Percentiles rank a stretch among this genome's conserved stretches.
Conservation (phyloP, 1,140 invertebrate species). For the Mercenaria mercenaria region DNA sequence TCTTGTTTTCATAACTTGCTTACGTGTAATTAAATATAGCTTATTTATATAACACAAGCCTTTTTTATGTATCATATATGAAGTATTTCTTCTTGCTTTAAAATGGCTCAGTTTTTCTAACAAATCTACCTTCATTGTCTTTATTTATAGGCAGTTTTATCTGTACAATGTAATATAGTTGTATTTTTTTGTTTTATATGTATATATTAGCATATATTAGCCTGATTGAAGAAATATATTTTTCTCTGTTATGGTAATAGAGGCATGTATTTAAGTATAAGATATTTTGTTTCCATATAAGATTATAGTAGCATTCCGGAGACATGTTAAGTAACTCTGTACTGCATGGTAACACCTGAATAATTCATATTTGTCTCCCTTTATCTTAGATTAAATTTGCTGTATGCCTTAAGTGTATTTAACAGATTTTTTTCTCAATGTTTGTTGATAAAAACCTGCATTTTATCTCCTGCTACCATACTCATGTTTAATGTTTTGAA, state of each 20-base stretch:
- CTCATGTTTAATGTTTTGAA: not conserved
- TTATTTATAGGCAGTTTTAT: not conserved
- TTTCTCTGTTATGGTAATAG: not conserved
- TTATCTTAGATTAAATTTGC: too few relatives aligned
- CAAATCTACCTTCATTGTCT: not conserved
- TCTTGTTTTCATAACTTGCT: too few relatives aligned
- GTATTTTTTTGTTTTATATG: conserved; percentile 1
- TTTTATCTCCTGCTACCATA: not conserved
- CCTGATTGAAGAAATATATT: not conserved
- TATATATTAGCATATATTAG: not conserved
- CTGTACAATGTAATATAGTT: not conserved
- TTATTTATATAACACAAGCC: too few relatives aligned
- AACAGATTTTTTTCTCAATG: too few relatives aligned
- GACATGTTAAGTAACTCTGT: too few relatives aligned
- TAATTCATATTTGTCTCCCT: too few relatives aligned
- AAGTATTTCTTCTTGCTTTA: too few relatives aligned
- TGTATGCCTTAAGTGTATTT: too few relatives aligned
- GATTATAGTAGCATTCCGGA: not conserved
- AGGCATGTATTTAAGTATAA: not conserved
- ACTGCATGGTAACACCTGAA: too few relatives aligned
- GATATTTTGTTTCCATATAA: not conserved
- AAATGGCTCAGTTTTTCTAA: not conserved
- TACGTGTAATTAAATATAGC: too few relatives aligned
- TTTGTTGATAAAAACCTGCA: not conserved
- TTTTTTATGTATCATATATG: too few relatives aligned